Percentiles rank a stretch among this genome's conserved stretches.
Evolutionary conservation across 2,797 vertebrate species (phyloP).

Genomic region (Brotula barbata): DNA sequence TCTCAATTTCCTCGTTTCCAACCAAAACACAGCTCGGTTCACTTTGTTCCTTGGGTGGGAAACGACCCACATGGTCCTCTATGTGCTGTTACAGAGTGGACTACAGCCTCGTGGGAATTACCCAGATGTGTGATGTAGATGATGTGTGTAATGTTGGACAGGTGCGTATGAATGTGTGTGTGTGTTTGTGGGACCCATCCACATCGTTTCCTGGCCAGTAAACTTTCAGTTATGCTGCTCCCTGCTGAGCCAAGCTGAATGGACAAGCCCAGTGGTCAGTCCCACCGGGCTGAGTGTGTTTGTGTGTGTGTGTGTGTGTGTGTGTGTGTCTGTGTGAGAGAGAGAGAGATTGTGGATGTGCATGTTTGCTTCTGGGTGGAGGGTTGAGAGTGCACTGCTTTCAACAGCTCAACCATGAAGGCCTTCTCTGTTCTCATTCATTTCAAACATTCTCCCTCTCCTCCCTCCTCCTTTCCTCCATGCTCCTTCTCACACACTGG

Average conservation of each 20-base stretch:
- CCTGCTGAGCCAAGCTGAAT: conserved; percentile 29
- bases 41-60: conserved; percentile 1
- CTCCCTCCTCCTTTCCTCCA: conserved; percentile 29
- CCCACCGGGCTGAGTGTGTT: conserved; percentile 17
- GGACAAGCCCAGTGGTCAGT: conserved; percentile 6
- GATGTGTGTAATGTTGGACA: conserved; percentile 37
- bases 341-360: background rate
- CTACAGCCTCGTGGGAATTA: background rate
- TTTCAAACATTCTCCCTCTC: conserved; percentile 52
- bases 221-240: conserved; percentile 31
- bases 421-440: conserved; percentile 71
- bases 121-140: conserved; percentile 13
- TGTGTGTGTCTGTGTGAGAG: conserved; percentile 18
- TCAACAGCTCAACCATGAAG: conserved; percentile 72
- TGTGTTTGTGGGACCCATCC: conserved; percentile 10
- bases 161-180: conserved; percentile 29
- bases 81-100: background rate
- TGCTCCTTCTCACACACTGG: conserved; percentile 47
- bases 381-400: conserved; percentile 59
- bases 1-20: background rate
- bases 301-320: conserved; percentile 19
- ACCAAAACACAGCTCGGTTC: background rate
- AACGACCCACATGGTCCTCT: background rate
- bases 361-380: conserved; percentile 13
- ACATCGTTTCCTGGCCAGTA: conserved; percentile 18